Evolutionary conservation across 2,888 invertebrate genomes (phyloP).

Genomic region (Drosophila ezoana): DNA sequence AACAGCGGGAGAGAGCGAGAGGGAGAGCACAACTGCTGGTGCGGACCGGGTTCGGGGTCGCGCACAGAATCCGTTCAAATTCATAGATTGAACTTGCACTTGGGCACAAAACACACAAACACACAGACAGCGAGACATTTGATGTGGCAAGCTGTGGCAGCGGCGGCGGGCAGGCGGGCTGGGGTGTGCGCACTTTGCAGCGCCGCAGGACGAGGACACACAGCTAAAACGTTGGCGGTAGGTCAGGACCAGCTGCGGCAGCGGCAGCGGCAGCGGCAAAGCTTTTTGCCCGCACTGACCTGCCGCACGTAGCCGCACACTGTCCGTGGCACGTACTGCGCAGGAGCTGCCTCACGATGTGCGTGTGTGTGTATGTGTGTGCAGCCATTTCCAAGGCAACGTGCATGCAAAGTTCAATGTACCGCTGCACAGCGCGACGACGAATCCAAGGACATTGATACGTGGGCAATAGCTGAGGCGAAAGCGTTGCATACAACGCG

Average conservation of each 20-base stretch:
- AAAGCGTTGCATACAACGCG: slow-evolving; percentile 37
- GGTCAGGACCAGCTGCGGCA: slow-evolving; percentile 61
- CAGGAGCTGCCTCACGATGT: slow-evolving; percentile 44
- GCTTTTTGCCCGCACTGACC: slow-evolving; percentile 63
- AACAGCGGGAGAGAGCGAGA: slow-evolving; percentile 9
- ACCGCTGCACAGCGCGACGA: slow-evolving; percentile 58
- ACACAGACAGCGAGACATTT: slow-evolving; percentile 1
- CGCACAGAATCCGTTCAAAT: slow-evolving; percentile 78
- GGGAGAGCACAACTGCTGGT: slow-evolving; percentile 1
- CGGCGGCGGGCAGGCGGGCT: too few species aligned
- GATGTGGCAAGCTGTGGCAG: neutral
- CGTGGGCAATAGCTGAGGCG: slow-evolving; percentile 29
- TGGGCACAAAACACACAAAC: slow-evolving; percentile 64
- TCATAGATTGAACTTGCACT: slow-evolving; percentile 83
- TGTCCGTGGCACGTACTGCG: slow-evolving; percentile 60
- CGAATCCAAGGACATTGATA: slow-evolving; percentile 78
- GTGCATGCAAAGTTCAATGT: slow-evolving; percentile 73
- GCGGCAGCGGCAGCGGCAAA: slow-evolving; percentile 23
- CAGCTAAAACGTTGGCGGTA: slow-evolving; percentile 50
- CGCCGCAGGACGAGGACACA: slow-evolving; percentile 56
- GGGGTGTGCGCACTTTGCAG: slow-evolving; percentile 43
- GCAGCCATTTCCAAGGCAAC: slow-evolving; percentile 72
- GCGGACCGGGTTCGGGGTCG: slow-evolving; percentile 69
- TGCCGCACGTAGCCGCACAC: slow-evolving; percentile 61
- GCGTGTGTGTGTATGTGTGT: slow-evolving; percentile 26